A percentile compares a stretch with the other conserved stretches of the same genome.
Conservation (phyloP, 2,888 invertebrate genomes). For the Rhagophthalmus giganteus region DNA sequence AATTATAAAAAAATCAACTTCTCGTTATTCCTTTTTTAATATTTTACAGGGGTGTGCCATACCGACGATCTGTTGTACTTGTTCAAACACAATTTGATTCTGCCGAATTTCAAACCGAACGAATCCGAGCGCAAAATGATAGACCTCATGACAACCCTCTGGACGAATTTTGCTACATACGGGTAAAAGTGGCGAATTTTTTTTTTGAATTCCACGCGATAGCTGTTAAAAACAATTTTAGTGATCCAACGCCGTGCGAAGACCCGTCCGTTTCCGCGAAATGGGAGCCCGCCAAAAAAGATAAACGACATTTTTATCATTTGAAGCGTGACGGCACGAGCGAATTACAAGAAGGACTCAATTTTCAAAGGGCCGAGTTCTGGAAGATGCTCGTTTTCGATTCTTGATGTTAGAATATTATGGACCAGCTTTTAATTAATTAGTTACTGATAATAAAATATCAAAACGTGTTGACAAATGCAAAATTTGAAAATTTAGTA, state of each 20-base stretch:
- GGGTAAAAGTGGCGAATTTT: too few species aligned
- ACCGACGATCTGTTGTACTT: too few species aligned
- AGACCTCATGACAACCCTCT: neutral
- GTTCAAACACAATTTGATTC: too few species aligned
- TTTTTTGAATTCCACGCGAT: neutral
- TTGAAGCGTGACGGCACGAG: slow-evolving; percentile 55
- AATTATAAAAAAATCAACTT: too few species aligned
- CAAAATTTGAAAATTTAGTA: too few species aligned
- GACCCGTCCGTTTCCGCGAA: slow-evolving; percentile 52
- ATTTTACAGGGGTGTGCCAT: too few species aligned
- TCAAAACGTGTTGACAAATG: too few species aligned
- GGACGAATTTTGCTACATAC: slow-evolving; percentile 1
- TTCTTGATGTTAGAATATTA: slow-evolving; percentile 46
- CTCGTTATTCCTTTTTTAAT: too few species aligned
- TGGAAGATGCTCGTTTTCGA: slow-evolving; percentile 63
- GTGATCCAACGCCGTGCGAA: slow-evolving; percentile 68
- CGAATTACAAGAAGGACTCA: slow-evolving; percentile 16
- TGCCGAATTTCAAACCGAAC: too few species aligned
- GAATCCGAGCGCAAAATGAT: neutral
- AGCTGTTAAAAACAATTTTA: slow-evolving; percentile 49
- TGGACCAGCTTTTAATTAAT: slow-evolving; percentile 56
- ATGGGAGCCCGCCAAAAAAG: slow-evolving; percentile 63
- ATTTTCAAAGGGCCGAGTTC: slow-evolving; percentile 63
- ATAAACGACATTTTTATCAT: slow-evolving; percentile 60
- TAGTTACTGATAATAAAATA: too few species aligned